Conservation (phyloP, 2,888 invertebrate genomes). For the Malacosoma neustria region DNA sequence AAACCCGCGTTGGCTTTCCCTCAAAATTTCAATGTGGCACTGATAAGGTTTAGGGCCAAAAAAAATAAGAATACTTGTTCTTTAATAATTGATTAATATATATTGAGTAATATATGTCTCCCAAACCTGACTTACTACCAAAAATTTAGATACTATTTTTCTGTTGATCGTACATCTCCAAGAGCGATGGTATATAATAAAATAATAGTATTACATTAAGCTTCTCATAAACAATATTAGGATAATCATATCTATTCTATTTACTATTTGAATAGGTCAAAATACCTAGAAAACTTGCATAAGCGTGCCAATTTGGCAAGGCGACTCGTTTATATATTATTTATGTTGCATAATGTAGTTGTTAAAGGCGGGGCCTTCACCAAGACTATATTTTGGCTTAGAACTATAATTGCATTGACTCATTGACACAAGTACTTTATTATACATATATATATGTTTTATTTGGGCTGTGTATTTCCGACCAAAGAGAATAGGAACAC, state of each 20-base stretch:
- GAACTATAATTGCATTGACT: not conserved
- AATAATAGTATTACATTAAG: too few species aligned
- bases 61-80: too few species aligned
- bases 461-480: not conserved
- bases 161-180: too few species aligned
- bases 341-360: constrained; percentile 25
- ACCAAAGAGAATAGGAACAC: too few species aligned
- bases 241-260: constrained; percentile 14
- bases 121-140: too few species aligned
- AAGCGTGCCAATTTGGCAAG: constrained; percentile 37
- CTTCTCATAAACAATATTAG: too few species aligned
- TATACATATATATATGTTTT: not conserved
- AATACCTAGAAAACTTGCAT: constrained; percentile 25
- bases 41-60: too few species aligned
- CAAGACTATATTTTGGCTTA: not conserved
- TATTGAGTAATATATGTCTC: too few species aligned
- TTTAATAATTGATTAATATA: too few species aligned
- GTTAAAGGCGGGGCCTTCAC: constrained; percentile 4
- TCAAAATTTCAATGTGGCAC: too few species aligned
- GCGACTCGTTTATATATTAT: constrained; percentile 11
- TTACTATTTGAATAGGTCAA: constrained; percentile 28
- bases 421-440: not conserved
- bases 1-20: too few species aligned
- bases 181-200: not conserved
- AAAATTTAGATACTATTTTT: too few species aligned